These are phyloP conservation scores for Perizoma affinitatum DNA, from an alignment of 2,888 invertebrate genomes.

Conservation along the genomic window DNA sequence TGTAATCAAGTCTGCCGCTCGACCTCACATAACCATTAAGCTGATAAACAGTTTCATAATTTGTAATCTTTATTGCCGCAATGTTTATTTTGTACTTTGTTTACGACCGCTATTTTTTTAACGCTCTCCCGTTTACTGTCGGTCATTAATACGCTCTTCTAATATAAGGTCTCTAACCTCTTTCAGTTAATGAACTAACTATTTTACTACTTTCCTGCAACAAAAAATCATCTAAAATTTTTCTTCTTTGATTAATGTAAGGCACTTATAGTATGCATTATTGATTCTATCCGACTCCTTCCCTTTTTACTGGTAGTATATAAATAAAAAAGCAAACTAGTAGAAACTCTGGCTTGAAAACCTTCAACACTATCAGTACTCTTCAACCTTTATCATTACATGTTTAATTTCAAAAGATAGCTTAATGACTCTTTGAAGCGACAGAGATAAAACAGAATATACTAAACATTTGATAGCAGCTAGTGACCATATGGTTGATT, in stretches of 20 bases:
- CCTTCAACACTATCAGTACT: slow-evolving; percentile 14
- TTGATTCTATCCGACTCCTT: not conserved
- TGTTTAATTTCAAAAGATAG: slow-evolving; percentile 25
- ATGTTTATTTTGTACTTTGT: slow-evolving; percentile 53
- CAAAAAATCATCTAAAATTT: too few relatives aligned
- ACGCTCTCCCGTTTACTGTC: slow-evolving; percentile 26
- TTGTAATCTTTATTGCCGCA: slow-evolving; percentile 54
- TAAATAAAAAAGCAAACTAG: slow-evolving; percentile 13
- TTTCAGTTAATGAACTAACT: slow-evolving; percentile 4
- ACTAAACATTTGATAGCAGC: slow-evolving; percentile 56
- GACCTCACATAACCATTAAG: slow-evolving; percentile 60
- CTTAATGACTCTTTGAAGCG: slow-evolving; percentile 29
- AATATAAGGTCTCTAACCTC: slow-evolving; percentile 15
- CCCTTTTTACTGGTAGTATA: not conserved
- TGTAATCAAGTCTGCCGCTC: slow-evolving; percentile 67
- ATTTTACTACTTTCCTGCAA: not conserved
- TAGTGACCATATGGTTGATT: slow-evolving; percentile 54
- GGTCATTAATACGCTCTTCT: slow-evolving; percentile 21
- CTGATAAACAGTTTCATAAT: slow-evolving; percentile 66
- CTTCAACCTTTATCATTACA: slow-evolving; percentile 12
- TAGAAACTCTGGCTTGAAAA: slow-evolving; percentile 12
- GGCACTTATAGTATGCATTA: too few relatives aligned
- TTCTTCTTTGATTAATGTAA: too few relatives aligned
- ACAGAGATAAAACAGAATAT: slow-evolving; percentile 43
- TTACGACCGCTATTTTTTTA: slow-evolving; percentile 45